These are phyloP conservation scores for Ladona fulva DNA, from an alignment of 1,140 invertebrate species.

Conservation along the genomic window DNA sequence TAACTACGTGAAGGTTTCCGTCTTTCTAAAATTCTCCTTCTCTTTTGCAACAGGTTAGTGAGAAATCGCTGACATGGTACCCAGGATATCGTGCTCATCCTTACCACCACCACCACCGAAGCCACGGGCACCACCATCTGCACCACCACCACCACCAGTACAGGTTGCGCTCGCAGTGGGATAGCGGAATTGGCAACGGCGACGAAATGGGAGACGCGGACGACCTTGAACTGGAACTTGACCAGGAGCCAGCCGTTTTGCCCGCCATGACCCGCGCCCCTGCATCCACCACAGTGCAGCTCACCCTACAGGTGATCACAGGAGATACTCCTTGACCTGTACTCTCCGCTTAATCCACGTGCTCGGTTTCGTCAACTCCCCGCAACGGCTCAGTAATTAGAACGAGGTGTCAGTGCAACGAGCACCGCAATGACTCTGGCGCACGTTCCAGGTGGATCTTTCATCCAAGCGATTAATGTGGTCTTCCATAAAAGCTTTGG, in stretches of 20 bases:
- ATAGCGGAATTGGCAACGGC: neutral
- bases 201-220: neutral
- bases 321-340: neutral
- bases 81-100: neutral
- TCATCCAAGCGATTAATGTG: neutral
- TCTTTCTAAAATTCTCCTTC: too few relatives aligned
- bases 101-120: neutral
- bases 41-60: neutral
- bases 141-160: neutral
- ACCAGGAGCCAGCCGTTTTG: neutral
- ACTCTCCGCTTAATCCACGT: too few relatives aligned
- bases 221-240: neutral
- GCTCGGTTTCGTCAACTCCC: neutral
- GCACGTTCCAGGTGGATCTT: neutral
- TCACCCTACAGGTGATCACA: neutral
- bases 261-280: neutral
- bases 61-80: neutral
- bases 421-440: neutral
- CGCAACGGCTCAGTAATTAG: neutral
- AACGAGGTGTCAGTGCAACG: neutral
- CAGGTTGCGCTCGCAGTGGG: neutral
- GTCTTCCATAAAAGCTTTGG: neutral
- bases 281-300: neutral
- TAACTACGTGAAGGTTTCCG: too few relatives aligned
- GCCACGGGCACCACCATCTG: neutral